Percentiles rank a stretch among this genome's conserved stretches.
phyloP scores from a whole-genome alignment of 2,888 invertebrate species.

The Diloba caeruleocephala region DNA sequence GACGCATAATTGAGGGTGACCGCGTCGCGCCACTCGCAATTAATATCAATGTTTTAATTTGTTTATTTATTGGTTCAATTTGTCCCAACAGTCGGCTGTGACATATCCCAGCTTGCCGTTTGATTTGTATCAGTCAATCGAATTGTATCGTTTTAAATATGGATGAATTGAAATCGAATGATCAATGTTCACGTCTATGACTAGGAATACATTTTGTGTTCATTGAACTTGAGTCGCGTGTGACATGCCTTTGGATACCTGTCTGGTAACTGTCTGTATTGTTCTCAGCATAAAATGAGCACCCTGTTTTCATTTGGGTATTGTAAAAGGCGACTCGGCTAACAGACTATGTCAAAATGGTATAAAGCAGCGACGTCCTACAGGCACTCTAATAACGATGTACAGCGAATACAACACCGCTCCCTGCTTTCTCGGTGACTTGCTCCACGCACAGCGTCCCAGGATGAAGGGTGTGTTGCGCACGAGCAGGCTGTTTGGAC shows the following conservation, averaged over 20 bases:
- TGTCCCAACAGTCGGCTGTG: constrained; percentile 24
- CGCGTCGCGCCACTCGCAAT: constrained; percentile 43
- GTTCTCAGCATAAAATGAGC: not conserved
- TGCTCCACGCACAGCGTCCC: too few species aligned
- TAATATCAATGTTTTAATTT: constrained; percentile 57
- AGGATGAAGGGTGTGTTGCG: too few species aligned
- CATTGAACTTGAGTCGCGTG: not conserved
- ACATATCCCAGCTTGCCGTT: constrained; percentile 23
- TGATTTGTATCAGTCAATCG: constrained; percentile 36
- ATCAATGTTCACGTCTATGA: constrained; percentile 2
- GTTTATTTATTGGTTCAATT: constrained; percentile 54
- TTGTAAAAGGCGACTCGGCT: too few species aligned
- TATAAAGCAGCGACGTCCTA: too few species aligned
- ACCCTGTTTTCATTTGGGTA: not conserved
- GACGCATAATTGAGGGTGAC: constrained; percentile 42
- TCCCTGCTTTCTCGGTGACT: too few species aligned
- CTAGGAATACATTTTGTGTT: not conserved
- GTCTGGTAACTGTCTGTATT: not conserved
- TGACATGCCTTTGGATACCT: not conserved
- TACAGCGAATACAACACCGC: too few species aligned
- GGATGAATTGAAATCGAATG: constrained; percentile 18
- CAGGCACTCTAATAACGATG: too few species aligned
- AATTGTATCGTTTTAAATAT: constrained; percentile 35
- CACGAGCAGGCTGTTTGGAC: too few species aligned
- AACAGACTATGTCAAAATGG: too few species aligned